A percentile compares a stretch with the other conserved stretches of the same genome.
phyloP scores from a whole-genome alignment of 2,888 invertebrate genomes.

The Galerucella nymphaeae region DNA sequence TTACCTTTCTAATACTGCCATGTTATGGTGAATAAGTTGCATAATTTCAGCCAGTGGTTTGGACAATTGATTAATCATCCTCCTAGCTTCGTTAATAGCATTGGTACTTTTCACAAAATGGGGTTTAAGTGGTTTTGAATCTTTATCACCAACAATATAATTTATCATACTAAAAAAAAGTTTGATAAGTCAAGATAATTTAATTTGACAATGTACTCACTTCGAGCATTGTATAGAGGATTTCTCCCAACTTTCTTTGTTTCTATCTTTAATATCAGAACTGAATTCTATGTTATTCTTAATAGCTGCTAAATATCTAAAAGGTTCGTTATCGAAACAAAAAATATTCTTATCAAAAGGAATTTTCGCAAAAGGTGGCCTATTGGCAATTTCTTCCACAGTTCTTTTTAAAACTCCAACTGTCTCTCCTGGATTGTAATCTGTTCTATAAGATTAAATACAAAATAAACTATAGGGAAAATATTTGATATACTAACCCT shows the following conservation, averaged over 20 bases:
- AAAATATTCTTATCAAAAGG: constrained; percentile 55
- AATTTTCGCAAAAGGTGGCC: constrained; percentile 50
- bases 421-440: constrained; percentile 52
- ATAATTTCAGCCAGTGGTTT: constrained; percentile 60
- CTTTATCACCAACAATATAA: constrained; percentile 53
- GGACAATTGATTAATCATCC: constrained; percentile 57
- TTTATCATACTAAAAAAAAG: constrained; percentile 51
- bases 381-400: constrained; percentile 48
- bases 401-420: constrained; percentile 50
- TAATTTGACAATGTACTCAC: constrained; percentile 43
- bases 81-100: constrained; percentile 58
- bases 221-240: constrained; percentile 51
- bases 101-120: constrained; percentile 57
- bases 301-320: constrained; percentile 56
- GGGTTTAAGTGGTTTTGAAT: constrained; percentile 50
- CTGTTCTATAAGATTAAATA: constrained; percentile 3
- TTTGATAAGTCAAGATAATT: not conserved
- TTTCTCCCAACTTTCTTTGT: constrained; percentile 49
- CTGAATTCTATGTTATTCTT: constrained; percentile 49
- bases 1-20: constrained; percentile 50
- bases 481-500: constrained; percentile 19
- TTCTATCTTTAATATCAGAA: constrained; percentile 30
- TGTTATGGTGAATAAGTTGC: constrained; percentile 58
- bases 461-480: not conserved
- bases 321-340: constrained; percentile 60